Conservation (phyloP, 2,888 invertebrate genomes). For the Kryphioiulus occultus region DNA sequence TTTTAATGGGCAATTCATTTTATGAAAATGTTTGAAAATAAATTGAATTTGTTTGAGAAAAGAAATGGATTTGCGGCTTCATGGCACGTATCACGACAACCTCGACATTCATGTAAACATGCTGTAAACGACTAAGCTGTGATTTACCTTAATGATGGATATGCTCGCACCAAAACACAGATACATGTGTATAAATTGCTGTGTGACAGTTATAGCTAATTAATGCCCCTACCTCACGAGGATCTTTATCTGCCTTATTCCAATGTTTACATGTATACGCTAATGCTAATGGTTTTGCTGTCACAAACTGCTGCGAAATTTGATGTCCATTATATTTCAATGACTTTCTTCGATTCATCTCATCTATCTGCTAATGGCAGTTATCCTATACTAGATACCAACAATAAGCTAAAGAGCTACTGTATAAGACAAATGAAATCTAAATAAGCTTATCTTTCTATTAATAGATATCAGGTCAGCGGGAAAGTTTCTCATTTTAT, state of each 20-base stretch:
- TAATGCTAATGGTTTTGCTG: neutral
- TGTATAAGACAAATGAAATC: neutral
- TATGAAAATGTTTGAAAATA: neutral
- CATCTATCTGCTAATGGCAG: neutral
- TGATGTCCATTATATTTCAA: neutral
- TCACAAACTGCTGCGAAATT: neutral
- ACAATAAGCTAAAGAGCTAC: neutral
- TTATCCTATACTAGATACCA: too few relatives aligned
- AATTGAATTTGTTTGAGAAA: too few relatives aligned
- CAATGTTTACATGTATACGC: neutral
- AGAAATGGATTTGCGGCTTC: neutral
- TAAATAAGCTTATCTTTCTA: too few relatives aligned
- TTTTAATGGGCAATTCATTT: too few relatives aligned
- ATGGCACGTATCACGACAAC: neutral
- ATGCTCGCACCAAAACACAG: neutral
- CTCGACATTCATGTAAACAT: neutral
- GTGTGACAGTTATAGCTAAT: neutral
- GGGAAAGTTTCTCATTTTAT: neutral
- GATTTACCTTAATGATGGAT: neutral
- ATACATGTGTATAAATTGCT: neutral
- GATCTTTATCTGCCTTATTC: neutral
- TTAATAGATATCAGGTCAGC: too few relatives aligned
- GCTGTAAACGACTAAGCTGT: neutral
- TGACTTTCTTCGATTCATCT: neutral
- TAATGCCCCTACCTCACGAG: neutral